Evolutionary conservation across 2,113 vertebrate species (phyloP).

Genomic region (Silurus meridionalis): DNA sequence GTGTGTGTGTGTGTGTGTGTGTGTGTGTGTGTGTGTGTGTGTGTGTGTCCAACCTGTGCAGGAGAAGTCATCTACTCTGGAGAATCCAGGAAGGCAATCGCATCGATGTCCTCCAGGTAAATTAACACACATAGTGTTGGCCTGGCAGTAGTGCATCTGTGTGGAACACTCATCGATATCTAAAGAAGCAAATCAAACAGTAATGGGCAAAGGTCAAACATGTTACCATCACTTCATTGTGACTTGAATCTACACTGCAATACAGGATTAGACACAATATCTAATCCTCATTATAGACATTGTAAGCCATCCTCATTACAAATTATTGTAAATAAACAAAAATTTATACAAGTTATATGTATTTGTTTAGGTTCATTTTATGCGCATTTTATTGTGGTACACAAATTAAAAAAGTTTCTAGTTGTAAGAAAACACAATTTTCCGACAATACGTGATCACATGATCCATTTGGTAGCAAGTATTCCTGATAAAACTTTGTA

Average conservation of each 20-base stretch:
- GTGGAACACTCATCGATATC: slow-evolving; percentile 94
- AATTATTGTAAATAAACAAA: background rate
- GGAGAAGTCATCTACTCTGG: slow-evolving; percentile 91
- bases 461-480: no score
- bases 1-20: background rate
- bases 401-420: background rate
- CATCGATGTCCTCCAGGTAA: slow-evolving; percentile 88
- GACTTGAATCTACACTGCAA: background rate
- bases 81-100: slow-evolving; percentile 86
- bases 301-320: background rate
- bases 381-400: no score
- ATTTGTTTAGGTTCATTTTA: no score
- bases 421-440: background rate
- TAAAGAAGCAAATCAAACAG: slow-evolving; percentile 61
- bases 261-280: background rate
- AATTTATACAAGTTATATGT: no score
- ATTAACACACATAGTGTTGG: slow-evolving; percentile 90
- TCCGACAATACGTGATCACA: no score
- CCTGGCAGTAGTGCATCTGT: slow-evolving; percentile 94
- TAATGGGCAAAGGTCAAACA: background rate
- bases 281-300: background rate
- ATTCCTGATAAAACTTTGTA: background rate
- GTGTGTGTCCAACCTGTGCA: slow-evolving; percentile 82
- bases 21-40: slow-evolving; percentile 6
- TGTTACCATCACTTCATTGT: background rate